Percentiles rank a stretch among this genome's conserved stretches.
Evolutionary conservation across 2,113 vertebrate species (phyloP).

Genomic region (Peromyscus maniculatus): DNA sequence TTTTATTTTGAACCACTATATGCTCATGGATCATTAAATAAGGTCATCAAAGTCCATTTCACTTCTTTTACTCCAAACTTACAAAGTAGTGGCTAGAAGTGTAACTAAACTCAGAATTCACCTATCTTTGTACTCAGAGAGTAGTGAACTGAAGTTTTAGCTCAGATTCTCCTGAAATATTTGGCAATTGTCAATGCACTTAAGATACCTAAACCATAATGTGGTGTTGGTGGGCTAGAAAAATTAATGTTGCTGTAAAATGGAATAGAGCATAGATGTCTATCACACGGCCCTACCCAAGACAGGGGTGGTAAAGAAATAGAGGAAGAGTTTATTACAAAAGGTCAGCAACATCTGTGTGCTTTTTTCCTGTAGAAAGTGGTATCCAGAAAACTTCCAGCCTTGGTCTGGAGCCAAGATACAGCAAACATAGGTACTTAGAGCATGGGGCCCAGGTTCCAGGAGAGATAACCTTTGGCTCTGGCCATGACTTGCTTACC

Average conservation of each 20-base stretch:
- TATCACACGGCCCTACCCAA: neutral
- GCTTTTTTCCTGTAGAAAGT: neutral
- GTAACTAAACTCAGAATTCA: neutral
- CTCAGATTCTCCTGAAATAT: neutral
- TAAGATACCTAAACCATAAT: neutral
- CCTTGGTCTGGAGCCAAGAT: neutral
- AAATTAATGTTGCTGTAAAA: neutral
- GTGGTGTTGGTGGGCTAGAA: slow-evolving; percentile 32
- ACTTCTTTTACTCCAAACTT: neutral
- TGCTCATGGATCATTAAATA: neutral
- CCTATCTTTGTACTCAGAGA: neutral
- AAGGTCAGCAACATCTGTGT: neutral
- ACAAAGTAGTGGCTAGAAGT: neutral
- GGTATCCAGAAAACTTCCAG: neutral
- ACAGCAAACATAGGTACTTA: neutral
- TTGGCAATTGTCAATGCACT: neutral
- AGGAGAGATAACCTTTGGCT: neutral
- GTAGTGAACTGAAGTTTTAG: neutral
- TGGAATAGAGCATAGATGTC: neutral
- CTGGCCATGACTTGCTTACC: slow-evolving; percentile 23
- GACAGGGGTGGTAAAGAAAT: neutral
- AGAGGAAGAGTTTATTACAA: neutral
- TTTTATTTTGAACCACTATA: neutral
- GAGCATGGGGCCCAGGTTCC: neutral
- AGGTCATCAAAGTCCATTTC: neutral